Evolutionary conservation across 2,888 invertebrate species (phyloP), one percentile per base, ranked within the genome.

Genomic region (Epirrhoe tristata): DNA sequence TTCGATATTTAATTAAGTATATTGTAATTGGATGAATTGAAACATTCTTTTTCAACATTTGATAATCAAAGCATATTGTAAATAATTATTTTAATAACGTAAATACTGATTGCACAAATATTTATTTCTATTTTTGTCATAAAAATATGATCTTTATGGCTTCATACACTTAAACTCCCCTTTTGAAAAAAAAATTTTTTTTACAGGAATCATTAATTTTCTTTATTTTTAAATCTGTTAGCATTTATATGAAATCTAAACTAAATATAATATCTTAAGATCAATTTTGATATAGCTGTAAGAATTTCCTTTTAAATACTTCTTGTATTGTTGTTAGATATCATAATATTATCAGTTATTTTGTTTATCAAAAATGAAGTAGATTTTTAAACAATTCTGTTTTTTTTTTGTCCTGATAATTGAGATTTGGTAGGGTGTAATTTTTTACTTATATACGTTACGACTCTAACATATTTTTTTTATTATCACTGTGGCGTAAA

Each of bases 351-450:
- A n/a, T n/a, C n/a, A 77, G 69, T 78, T 71, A 76, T 75, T 74
- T 78, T 80, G 74, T 81, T 74, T 78, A 77, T 77, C 72, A 73
- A 75, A 78, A 76, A 76, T 81, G 66, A 77, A 83, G 73, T 82
- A 81, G 77, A 75, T 77, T 82, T 82, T 82, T 81, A 76, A 76
- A 80, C 73, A 79, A 74, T 78, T 76, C 4, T 31, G 61, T 61
- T 72, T 83, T 39, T 64, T 55, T 32, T 58, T 59, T 66, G 1
- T 12, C 10, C 12, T 5, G 5, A 1, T 43, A 3, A 3, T 3
- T 2, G 24, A 3, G 24, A 24, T 24, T 24, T 24, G 24, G 24
- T 24, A 24, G 24, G 24, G 24, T n/a, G n/a, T n/a, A n/a, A n/a
- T 24, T 24, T 24, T 24, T 24, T 24, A 24, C 1, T 24, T 24